Evolutionary conservation across 1,140 invertebrate species (phyloP), one percentile per base, ranked within the genome.

Genomic region (Vanessa tameamea): DNA sequence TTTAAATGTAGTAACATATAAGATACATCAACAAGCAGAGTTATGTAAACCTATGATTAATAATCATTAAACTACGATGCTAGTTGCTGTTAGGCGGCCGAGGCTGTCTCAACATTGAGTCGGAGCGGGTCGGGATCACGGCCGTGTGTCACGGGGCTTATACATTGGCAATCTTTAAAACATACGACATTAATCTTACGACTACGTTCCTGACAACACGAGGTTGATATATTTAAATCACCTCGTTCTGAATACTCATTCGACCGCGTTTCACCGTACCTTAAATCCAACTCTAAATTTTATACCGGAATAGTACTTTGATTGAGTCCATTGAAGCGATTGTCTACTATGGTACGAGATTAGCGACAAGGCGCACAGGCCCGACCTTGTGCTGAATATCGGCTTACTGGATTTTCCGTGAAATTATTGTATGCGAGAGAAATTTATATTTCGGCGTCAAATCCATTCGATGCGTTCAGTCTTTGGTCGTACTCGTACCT

Each of bases 101-200:
- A 88, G 89, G 87, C 86, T 91, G 85, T 88, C 79, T 83, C 86
- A 82, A 85, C 77, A 61, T 61, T 23, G 57, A 65, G 63, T 73
- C 57, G 69, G 68, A 73, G 69, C 71, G 72, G 69, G 47, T 64
- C 63, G 57, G 31, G 64, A 64, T 48, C 65, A 76, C 72, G 73
- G 67, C 70, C 70, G 72, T 72, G 59, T 73, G 51, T 57, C 65
- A 66, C 65, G 74, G 31, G 69, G 75, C 70, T 68, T 75, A 75
- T 69, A 81, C 76, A 78, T 73, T 81, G 77, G 70, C 70, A 80
- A 78, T 76, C 64, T 73, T 77, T 78, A 87, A 83, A 77, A 87
- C 85, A 86, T 82, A 83, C 76, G 87, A 85, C 81, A 87, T 81
- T 86, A 85, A 86, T 82, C 83, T 84, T 86, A 86, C 79, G 79